Evolutionary conservation across 1,140 invertebrate genomes (phyloP).

Genomic region (Mizuhopecten yessoensis): DNA sequence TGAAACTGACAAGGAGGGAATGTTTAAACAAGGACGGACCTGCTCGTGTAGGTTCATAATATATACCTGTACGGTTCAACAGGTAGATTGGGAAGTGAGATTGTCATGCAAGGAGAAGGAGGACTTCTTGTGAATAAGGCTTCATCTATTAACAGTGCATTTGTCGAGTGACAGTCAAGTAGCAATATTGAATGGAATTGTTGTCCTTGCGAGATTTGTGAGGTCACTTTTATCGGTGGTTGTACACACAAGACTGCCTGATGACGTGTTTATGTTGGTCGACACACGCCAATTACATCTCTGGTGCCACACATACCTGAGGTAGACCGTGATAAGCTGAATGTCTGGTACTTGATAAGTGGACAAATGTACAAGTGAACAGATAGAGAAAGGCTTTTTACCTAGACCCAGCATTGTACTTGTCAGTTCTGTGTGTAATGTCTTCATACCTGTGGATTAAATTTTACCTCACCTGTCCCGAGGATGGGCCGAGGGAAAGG

Average conservation of each 20-base stretch:
- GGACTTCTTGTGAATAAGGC: slow-evolving; percentile 12
- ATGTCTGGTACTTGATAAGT: neutral
- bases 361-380: neutral
- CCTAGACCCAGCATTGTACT: neutral
- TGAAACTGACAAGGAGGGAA: slow-evolving; percentile 6
- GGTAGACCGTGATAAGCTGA: neutral
- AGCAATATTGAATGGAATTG: slow-evolving; percentile 4
- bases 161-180: slow-evolving; percentile 14
- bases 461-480: slow-evolving; percentile 23
- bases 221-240: slow-evolving; percentile 18
- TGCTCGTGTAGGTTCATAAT: neutral
- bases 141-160: neutral
- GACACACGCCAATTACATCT: neutral
- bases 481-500: slow-evolving; percentile 16
- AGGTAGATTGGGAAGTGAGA: slow-evolving; percentile 5
- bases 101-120: slow-evolving; percentile 13
- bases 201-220: slow-evolving; percentile 1
- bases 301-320: neutral
- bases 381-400: neutral
- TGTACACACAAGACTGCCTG: neutral
- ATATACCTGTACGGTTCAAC: neutral
- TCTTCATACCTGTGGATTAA: slow-evolving; percentile 1
- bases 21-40: neutral
- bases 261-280: neutral
- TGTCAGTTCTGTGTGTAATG: slow-evolving; percentile 12